phyloP scores from a whole-genome alignment of 2,113 vertebrate genomes.

The Lepidothrix coronata region DNA sequence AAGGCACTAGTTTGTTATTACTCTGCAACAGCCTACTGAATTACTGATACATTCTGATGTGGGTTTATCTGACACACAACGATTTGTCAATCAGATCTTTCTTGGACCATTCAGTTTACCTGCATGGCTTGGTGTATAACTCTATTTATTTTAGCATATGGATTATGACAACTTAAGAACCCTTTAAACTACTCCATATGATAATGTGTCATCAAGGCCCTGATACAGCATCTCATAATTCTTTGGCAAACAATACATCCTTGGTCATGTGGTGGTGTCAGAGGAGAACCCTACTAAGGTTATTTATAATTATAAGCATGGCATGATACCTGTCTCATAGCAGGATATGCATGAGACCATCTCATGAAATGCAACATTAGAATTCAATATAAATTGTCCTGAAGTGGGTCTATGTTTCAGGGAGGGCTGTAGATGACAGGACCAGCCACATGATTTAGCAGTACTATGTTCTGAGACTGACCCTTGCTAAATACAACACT shows the following conservation, averaged over 20 bases:
- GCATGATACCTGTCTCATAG: neutral
- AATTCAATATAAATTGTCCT: neutral
- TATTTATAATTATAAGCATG: neutral
- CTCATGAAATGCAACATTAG: neutral
- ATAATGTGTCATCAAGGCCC: neutral
- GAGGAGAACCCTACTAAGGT: neutral
- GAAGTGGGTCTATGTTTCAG: neutral
- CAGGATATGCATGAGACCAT: neutral
- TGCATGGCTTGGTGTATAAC: neutral
- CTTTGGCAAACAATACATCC: constrained; percentile 49
- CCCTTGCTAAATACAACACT: neutral
- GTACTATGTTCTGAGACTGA: neutral
- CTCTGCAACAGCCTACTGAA: neutral
- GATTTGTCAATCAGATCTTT: neutral
- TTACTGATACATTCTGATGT: constrained; percentile 1
- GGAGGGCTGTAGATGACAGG: neutral
- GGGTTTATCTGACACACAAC: neutral
- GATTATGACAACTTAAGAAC: neutral
- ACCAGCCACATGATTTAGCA: neutral
- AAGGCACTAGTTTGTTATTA: constrained; percentile 53
- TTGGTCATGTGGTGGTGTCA: neutral
- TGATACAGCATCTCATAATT: neutral
- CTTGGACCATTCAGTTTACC: neutral
- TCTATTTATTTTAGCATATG: neutral
- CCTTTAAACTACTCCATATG: neutral